phyloP scores from a whole-genome alignment of 2,113 vertebrate genomes.

The Shinisaurus crocodilurus region DNA sequence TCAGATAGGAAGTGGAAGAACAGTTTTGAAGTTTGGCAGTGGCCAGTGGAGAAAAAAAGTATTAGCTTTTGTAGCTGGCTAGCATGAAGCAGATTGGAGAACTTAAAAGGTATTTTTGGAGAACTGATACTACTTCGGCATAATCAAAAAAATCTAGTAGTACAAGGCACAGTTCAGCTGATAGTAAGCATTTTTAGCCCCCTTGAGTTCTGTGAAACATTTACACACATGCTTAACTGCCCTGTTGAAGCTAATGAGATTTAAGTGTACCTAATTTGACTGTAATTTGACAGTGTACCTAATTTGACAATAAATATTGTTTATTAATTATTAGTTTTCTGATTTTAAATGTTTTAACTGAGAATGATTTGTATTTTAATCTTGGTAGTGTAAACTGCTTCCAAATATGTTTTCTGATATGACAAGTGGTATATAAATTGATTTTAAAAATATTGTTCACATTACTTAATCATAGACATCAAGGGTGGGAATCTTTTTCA shows the following conservation, averaged over 20 bases:
- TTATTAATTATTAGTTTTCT: no score
- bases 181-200: not conserved
- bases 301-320: no score
- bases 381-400: no score
- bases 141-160: not conserved
- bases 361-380: no score
- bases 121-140: not conserved
- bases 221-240: not conserved
- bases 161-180: not conserved
- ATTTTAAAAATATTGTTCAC: no score
- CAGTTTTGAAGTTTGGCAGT: not conserved
- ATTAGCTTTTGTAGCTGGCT: not conserved
- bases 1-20: not conserved
- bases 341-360: no score
- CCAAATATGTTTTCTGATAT: no score
- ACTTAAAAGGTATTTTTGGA: not conserved
- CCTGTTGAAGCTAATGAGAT: not conserved
- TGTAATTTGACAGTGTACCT: no score
- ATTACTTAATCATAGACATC: no score
- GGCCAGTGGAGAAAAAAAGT: not conserved
- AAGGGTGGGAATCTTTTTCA: no score
- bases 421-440: no score
- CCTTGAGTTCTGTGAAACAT: not conserved
- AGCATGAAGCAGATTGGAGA: not conserved
- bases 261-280: no score